Evolutionary conservation across 2,888 invertebrate genomes (phyloP).

Genomic region (Ethmia dodecea): DNA sequence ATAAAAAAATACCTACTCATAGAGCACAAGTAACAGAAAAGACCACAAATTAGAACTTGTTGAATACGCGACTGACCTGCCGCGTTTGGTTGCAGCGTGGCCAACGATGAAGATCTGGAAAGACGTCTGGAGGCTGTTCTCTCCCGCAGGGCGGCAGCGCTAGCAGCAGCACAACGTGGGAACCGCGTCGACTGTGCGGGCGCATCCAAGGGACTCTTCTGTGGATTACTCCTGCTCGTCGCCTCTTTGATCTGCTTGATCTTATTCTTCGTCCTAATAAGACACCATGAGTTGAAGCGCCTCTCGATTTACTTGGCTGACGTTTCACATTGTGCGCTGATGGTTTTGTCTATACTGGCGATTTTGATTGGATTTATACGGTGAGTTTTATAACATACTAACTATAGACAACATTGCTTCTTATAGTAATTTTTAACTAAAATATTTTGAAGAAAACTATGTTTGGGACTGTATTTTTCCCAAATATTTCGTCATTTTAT

Average conservation of each 20-base stretch:
- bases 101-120: conserved; percentile 89
- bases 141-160: conserved; percentile 89
- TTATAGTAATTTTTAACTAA: no score
- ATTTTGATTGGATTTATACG: conserved; percentile 94
- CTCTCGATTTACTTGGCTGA: conserved; percentile 94
- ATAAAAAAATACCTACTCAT: no score
- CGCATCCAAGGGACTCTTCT: conserved; percentile 95
- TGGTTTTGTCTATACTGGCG: conserved; percentile 92
- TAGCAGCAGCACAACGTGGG: conserved; percentile 89
- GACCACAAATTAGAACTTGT: no score
- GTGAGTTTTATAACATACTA: conserved; percentile 65
- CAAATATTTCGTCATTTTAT: no score
- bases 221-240: conserved; percentile 92
- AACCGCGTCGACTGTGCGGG: conserved; percentile 96
- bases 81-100: conserved; percentile 75
- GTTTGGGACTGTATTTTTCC: no score
- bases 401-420: no score
- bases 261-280: conserved; percentile 96
- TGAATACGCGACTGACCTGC: conserved; percentile 42
- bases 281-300: conserved; percentile 88
- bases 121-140: conserved; percentile 92
- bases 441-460: no score
- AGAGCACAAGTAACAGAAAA: no score
- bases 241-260: conserved; percentile 95
- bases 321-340: conserved; percentile 92